phyloP scores from a whole-genome alignment of 2,888 invertebrate genomes.

The Bombylius major region DNA sequence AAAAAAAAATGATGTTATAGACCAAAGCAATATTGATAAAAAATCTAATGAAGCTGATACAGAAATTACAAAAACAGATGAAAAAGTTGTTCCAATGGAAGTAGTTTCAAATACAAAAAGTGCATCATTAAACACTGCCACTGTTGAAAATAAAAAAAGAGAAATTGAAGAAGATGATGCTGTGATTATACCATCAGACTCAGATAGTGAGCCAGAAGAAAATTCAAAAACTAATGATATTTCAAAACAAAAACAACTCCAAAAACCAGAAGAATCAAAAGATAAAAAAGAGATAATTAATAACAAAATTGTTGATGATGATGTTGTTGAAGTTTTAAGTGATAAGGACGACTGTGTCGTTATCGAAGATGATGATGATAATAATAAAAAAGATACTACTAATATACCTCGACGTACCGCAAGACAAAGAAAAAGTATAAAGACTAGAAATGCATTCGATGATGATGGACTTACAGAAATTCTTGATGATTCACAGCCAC shows the following conservation, averaged over 20 bases:
- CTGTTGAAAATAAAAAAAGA: neutral
- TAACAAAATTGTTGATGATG: slow-evolving; percentile 24
- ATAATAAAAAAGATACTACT: slow-evolving; percentile 30
- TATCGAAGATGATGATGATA: slow-evolving; percentile 40
- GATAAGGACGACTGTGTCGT: slow-evolving; percentile 41
- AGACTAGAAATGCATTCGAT: slow-evolving; percentile 30
- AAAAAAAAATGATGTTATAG: slow-evolving; percentile 3
- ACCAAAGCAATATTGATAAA: too few species aligned
- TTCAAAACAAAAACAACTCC: neutral
- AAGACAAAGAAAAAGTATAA: slow-evolving; percentile 35
- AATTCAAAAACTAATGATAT: slow-evolving; percentile 6
- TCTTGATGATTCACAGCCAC: slow-evolving; percentile 41
- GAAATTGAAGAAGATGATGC: slow-evolving; percentile 24
- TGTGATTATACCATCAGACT: slow-evolving; percentile 37
- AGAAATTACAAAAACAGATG: neutral
- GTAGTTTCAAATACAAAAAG: slow-evolving; percentile 10
- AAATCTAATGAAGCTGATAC: slow-evolving; percentile 4
- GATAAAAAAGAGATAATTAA: slow-evolving; percentile 13
- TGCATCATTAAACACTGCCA: neutral
- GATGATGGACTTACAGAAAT: slow-evolving; percentile 38
- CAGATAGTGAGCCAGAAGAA: slow-evolving; percentile 27
- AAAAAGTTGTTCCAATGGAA: slow-evolving; percentile 12
- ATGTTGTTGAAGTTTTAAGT: slow-evolving; percentile 37
- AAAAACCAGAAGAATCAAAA: slow-evolving; percentile 3
- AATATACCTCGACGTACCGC: slow-evolving; percentile 19